A percentile compares a stretch with the other conserved stretches of the same genome.
Conservation (phyloP, 2,113 vertebrate species). For the Illadopsis cleaveri region DNA sequence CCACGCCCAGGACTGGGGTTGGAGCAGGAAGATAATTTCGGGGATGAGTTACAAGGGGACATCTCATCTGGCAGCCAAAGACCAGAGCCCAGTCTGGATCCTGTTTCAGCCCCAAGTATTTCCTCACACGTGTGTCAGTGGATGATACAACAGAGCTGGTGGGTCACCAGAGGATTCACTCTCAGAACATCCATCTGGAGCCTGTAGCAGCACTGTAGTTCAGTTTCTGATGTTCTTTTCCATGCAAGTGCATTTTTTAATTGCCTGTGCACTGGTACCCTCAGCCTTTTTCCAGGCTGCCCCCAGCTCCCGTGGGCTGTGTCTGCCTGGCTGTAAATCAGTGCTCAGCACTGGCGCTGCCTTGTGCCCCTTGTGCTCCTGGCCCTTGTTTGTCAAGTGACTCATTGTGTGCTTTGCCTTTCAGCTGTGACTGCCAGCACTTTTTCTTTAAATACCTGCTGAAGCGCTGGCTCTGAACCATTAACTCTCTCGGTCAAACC, state of each 20-base stretch:
- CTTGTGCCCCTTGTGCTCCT: neutral
- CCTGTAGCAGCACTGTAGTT: neutral
- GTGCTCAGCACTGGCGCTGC: neutral
- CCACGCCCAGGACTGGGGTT: neutral
- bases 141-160: neutral
- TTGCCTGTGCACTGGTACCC: rapidly evolving
- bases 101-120: neutral
- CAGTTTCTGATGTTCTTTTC: neutral
- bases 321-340: neutral
- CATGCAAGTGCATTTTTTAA: neutral
- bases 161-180: neutral
- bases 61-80: neutral
- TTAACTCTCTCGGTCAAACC: neutral
- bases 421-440: neutral
- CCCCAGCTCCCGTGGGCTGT: neutral
- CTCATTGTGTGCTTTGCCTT: conserved; percentile 68
- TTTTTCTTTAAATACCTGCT: neutral
- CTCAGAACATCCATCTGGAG: neutral
- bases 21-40: neutral
- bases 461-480: neutral
- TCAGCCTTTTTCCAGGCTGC: neutral
- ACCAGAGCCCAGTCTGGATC: neutral
- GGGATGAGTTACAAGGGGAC: neutral
- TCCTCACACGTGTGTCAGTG: rapidly evolving
- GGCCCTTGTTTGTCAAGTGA: conserved; percentile 59